A percentile compares a stretch with the other conserved stretches of the same genome.
phyloP scores from a whole-genome alignment of 2,888 invertebrate species.

The Dicranocentrus wangi region DNA sequence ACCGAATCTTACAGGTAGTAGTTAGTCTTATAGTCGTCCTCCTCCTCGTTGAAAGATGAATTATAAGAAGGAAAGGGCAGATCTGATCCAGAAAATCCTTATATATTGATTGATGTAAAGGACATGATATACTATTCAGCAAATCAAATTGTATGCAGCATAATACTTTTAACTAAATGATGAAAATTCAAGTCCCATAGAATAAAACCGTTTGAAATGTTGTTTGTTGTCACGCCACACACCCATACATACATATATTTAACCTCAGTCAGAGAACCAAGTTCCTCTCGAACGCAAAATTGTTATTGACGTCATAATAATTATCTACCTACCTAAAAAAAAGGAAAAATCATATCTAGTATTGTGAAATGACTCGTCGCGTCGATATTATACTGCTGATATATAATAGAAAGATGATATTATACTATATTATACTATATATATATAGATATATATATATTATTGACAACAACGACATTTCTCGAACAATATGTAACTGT shows the following conservation, averaged over 20 bases:
- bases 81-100: conserved; percentile 23
- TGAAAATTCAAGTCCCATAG: neutral
- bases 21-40: conserved; percentile 16
- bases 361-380: conserved; percentile 32
- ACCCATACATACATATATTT: too few relatives aligned
- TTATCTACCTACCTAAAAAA: too few relatives aligned
- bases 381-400: conserved; percentile 31
- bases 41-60: conserved; percentile 52
- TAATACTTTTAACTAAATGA: too few relatives aligned
- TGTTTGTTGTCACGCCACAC: conserved; percentile 19
- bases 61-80: too few relatives aligned
- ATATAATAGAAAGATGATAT: conserved; percentile 28
- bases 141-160: too few relatives aligned
- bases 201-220: neutral
- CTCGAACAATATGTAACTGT: conserved; percentile 27
- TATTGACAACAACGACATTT: conserved; percentile 43
- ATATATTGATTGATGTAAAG: too few relatives aligned
- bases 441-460: conserved; percentile 10
- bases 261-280: conserved; percentile 23
- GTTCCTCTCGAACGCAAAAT: too few relatives aligned
- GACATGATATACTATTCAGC: too few relatives aligned
- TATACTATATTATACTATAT: conserved; percentile 19
- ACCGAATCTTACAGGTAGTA: conserved; percentile 15
- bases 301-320: too few relatives aligned
- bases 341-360: conserved; percentile 40